Base-by-base conservation (phyloP, 2,113 vertebrate species). In the Labeo catla region DNA sequence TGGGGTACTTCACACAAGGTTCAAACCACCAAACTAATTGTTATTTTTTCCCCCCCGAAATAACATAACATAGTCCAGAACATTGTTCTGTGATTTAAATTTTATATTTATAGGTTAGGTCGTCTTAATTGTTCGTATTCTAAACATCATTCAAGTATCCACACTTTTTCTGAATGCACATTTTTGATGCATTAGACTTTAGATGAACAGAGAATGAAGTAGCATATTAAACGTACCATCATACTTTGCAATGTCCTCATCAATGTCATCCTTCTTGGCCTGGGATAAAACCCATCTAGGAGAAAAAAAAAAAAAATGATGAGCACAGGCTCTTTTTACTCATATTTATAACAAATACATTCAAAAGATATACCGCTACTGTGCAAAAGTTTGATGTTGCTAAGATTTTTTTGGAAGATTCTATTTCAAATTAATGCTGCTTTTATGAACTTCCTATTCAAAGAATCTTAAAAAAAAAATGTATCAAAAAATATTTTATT, bases 241-340 rank as follows among this genome's bases (percentile, higher is more conserved):
- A 0, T 99, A 99, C 90, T 98, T 99, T 0, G 98, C 96, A 78
- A 99, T 99, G 8, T 99, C 98, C 87, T 99, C 98, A 90, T 99
- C 98, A 0, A 96, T 94, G 36, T 95, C 97, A 0, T 99, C 97
- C 88, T 99, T 99, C 93, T 98, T 99, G n/a, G 98, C 98, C 86
- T 93, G 96, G 76, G 98, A 99, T 89, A 96, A 79, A 73, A 99
- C 92, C 98, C 98, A 99, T 11, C 98, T 99, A 89, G 50, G 43
- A 3, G 10, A 92, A 19, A 57, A 9, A 13, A 52, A 52, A 68
- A 90, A 63, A 45, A 50, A 83, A 49, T 34, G 12, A 34, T 6
- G 36, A 34, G 15, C 12, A 15, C 7, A 70, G 8, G 36, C 66
- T 39, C 34, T 70, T 19, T 68, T 8, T 23, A 3, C 45, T 50